Conservation (phyloP, 1,140 invertebrate species). For the Globodera ellingtonae region DNA sequence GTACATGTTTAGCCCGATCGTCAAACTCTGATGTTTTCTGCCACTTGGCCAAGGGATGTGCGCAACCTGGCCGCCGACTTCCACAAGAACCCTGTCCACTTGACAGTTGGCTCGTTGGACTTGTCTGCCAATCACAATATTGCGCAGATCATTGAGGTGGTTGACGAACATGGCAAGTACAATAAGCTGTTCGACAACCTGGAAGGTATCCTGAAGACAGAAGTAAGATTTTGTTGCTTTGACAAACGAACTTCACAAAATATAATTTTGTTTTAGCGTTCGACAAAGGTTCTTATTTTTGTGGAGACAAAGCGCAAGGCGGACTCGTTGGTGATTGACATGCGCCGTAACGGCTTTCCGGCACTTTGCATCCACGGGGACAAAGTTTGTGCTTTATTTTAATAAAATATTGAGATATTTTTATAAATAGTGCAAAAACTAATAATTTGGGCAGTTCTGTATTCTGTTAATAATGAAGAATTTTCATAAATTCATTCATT, state of each 20-base stretch:
- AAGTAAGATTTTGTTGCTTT: conserved; percentile 69
- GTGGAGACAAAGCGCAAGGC: conserved; percentile 95
- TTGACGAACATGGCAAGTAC: conserved; percentile 57
- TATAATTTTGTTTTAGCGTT: conserved; percentile 71
- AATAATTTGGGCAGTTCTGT: too few relatives aligned
- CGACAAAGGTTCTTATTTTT: conserved; percentile 77
- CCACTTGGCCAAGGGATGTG: conserved; percentile 97
- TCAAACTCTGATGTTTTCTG: conserved; percentile 96
- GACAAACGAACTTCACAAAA: conserved; percentile 89
- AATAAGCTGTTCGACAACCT: conserved; percentile 48
- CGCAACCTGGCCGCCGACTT: conserved; percentile 88
- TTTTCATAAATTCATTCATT: too few relatives aligned
- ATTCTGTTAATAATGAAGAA: too few relatives aligned
- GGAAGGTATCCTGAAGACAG: conserved; percentile 12
- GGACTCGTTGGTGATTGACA: conserved; percentile 87
- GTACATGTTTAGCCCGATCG: conserved; percentile 74
- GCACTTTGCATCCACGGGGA: conserved; percentile 70
- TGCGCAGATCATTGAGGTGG: conserved; percentile 66
- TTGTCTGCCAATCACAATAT: conserved; percentile 97
- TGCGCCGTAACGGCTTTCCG: conserved; percentile 81
- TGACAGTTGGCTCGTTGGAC: conserved; percentile 89
- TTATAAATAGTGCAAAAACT: too few relatives aligned
- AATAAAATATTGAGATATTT: background rate
- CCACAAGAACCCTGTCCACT: conserved; percentile 83
- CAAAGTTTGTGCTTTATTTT: conserved; percentile 53